Evolutionary conservation across 2,888 invertebrate species (phyloP).

Genomic region (Dynastes tityus): DNA sequence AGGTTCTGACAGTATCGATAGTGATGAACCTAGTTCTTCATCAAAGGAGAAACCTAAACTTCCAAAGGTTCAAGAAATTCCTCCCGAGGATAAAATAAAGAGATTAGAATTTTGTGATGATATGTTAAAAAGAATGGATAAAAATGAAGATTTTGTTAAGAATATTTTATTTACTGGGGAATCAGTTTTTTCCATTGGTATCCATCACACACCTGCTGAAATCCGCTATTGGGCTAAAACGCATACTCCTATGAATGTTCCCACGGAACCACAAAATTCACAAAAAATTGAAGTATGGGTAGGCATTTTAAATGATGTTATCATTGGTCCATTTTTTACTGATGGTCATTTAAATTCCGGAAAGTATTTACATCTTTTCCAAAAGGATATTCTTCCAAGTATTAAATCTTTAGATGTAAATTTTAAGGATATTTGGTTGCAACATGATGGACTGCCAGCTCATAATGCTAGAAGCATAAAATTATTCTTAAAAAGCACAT

Average conservation of each 20-base stretch:
- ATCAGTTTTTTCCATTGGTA: not conserved
- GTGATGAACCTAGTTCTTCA: not conserved
- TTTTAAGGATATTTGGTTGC: constrained; percentile 1
- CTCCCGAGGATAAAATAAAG: constrained; percentile 3
- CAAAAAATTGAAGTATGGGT: constrained; percentile 14
- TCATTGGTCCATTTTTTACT: constrained; percentile 18
- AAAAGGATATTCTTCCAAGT: constrained; percentile 15
- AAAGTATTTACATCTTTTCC: constrained; percentile 16
- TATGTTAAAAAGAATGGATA: not conserved
- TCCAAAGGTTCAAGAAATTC: constrained; percentile 2
- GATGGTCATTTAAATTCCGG: constrained; percentile 28
- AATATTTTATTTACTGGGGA: constrained; percentile 19
- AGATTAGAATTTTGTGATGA: constrained; percentile 7
- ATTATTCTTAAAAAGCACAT: constrained; percentile 8
- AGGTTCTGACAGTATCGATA: not conserved
- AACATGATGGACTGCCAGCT: constrained; percentile 18
- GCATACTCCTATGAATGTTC: not conserved
- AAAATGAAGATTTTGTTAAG: not conserved
- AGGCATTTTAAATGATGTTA: constrained; percentile 8
- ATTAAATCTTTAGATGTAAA: constrained; percentile 7
- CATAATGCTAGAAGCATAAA: constrained; percentile 20
- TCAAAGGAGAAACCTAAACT: not conserved
- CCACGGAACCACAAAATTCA: not conserved
- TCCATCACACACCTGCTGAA: not conserved
- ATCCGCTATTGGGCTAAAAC: constrained; percentile 5